Percentiles rank a stretch among this genome's conserved stretches.
phyloP scores from a whole-genome alignment of 2,113 vertebrate species.

The Colossoma macropomum region DNA sequence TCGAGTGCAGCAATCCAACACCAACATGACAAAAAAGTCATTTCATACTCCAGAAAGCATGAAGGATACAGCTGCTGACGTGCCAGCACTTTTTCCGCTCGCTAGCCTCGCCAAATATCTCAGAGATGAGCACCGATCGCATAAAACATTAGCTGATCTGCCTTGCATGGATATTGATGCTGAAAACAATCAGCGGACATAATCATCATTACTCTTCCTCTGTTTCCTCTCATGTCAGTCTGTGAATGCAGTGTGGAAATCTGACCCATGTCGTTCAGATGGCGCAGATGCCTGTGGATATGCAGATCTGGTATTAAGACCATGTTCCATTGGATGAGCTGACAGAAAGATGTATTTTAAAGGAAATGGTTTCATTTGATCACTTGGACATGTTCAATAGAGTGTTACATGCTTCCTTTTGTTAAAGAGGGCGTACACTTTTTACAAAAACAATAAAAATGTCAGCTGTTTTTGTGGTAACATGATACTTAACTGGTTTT shows the following conservation, averaged over 20 bases:
- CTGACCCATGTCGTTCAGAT: constrained; percentile 10
- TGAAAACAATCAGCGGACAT: constrained; percentile 31
- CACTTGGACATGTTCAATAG: constrained; percentile 19
- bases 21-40: constrained; percentile 44
- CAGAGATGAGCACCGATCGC: constrained; percentile 21
- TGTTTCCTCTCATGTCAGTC: neutral
- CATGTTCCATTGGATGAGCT: constrained; percentile 3
- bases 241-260: constrained; percentile 24
- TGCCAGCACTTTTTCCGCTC: constrained; percentile 28
- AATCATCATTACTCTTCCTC: constrained; percentile 32
- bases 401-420: constrained; percentile 6
- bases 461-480: too few species aligned
- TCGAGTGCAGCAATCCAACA: constrained; percentile 31
- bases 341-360: constrained; percentile 24
- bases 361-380: constrained; percentile 34
- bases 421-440: neutral
- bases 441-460: too few species aligned
- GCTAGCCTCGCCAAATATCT: constrained; percentile 38
- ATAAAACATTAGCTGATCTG: constrained; percentile 43
- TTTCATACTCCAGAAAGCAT: constrained; percentile 62
- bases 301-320: neutral
- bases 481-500: too few species aligned
- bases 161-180: constrained; percentile 32
- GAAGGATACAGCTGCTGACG: constrained; percentile 54
- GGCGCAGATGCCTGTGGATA: neutral